Conservation (phyloP, 2,113 vertebrate species). For the Paedocypris sp. region DNA sequence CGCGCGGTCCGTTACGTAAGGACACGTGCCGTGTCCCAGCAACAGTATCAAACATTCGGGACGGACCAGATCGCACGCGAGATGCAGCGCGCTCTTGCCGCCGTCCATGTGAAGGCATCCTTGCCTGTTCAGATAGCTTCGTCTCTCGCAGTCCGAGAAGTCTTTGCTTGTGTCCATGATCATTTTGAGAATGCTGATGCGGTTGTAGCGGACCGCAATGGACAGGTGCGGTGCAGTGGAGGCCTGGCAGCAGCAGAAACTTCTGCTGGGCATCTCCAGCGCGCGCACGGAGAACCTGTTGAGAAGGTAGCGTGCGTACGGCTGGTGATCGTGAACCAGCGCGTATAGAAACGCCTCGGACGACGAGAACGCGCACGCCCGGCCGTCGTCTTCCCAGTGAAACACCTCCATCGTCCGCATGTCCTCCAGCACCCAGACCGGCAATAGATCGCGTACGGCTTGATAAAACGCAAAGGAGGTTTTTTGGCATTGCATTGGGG, state of each 20-base stretch:
- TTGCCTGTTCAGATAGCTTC: slow-evolving; percentile 60
- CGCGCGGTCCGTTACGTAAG: slow-evolving; percentile 47
- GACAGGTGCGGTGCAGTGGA: slow-evolving; percentile 65
- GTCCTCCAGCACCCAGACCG: slow-evolving; percentile 87
- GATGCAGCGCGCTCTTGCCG: slow-evolving; percentile 70
- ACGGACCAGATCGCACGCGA: slow-evolving; percentile 74
- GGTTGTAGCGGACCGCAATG: slow-evolving; percentile 84
- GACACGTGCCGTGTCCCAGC: slow-evolving; percentile 69
- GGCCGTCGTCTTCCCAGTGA: slow-evolving; percentile 84
- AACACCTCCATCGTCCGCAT: slow-evolving; percentile 84
- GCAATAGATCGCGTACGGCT: slow-evolving; percentile 76
- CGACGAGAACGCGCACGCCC: slow-evolving; percentile 71
- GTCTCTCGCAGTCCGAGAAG: slow-evolving; percentile 39
- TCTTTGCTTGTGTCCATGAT: slow-evolving; percentile 65
- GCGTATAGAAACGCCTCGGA: slow-evolving; percentile 86
- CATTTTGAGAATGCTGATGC: slow-evolving; percentile 63
- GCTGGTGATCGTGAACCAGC: slow-evolving; percentile 84
- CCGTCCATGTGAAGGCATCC: slow-evolving; percentile 73
- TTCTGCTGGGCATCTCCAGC: slow-evolving; percentile 63
- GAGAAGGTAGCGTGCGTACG: slow-evolving; percentile 77
- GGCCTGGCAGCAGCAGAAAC: slow-evolving; percentile 73
- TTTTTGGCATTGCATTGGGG: slow-evolving; percentile 78
- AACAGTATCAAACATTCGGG: slow-evolving; percentile 75
- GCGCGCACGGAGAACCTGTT: slow-evolving; percentile 62
- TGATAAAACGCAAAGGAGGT: slow-evolving; percentile 88